Base-by-base conservation (phyloP, 2,888 invertebrate genomes). In the Monopis laevigella region DNA sequence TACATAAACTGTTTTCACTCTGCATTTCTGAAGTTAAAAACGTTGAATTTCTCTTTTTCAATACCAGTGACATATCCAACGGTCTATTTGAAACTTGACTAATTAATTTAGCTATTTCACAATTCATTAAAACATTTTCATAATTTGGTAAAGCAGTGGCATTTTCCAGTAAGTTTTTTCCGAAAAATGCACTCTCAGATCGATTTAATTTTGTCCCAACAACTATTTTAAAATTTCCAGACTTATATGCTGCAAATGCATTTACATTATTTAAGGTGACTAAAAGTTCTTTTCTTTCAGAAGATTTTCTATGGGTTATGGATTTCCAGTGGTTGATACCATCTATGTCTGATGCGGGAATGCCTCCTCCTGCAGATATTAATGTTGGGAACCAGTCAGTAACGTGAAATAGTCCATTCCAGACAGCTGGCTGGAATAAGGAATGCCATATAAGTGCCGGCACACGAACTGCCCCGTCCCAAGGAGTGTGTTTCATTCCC, bases 341-440 rank as follows among this genome's bases (percentile, higher is more conserved):
- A 54, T 88, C 88, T n/a, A 87, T 57, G 40, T 71, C 64, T 2
- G 60, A 54, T 8, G 42, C 43, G 13, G 51, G 38, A 12, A 47
- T 44, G 2, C 59, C 61, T 29, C 65, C 65, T 39, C 64, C 64
- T 12, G 62, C 65, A 32, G 56, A 47, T 43, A 81, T 65, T 17
- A 87, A 62, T 0, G 93, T 93, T 0, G 93, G 91, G 36, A 92
- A 57, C 88, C 90, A 90, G 63, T 93, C 93, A 12, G 86, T 84
- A 8, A 92, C 84, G 57, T 92, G 91, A 45, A 93, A 83, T 43
- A 91, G 66, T 3, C 58, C 58, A 10, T 53, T 46, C 44, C 45
- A 54, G 2, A 88, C 63, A 56, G 85, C 45, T 14, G 54, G 57
- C 28, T 56, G 54, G 41, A 71, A 50, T 18, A 50, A 52, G n/a